Evolutionary conservation across 2,113 vertebrate genomes (phyloP).

Genomic region (Bambusicola thoracicus): DNA sequence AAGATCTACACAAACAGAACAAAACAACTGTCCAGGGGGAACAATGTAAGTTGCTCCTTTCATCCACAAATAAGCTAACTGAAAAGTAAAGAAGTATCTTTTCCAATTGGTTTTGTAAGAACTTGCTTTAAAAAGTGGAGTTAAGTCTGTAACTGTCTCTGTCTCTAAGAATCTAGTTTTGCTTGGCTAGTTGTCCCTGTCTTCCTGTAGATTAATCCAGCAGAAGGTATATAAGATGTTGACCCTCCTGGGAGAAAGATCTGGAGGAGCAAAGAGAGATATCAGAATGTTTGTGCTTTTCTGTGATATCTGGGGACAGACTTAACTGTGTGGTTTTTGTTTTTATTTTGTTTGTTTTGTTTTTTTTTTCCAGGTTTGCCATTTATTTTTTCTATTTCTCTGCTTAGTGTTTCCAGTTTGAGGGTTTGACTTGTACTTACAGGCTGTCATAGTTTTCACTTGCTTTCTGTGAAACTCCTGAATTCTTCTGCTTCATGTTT

Average conservation of each 20-base stretch:
- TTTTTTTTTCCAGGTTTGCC: neutral
- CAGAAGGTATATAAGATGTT: constrained; percentile 70
- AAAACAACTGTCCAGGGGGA: neutral
- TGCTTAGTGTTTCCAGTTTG: neutral
- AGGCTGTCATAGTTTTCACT: neutral
- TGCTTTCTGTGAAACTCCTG: neutral
- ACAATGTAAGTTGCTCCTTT: neutral
- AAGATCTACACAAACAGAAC: neutral
- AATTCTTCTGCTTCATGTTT: neutral
- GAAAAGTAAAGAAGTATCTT: neutral
- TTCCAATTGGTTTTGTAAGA: neutral
- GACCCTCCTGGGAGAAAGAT: constrained; percentile 58
- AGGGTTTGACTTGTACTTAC: neutral
- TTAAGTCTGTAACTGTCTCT: neutral
- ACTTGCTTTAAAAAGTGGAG: neutral
- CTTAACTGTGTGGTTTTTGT: constrained; percentile 8
- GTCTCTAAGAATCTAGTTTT: constrained; percentile 50
- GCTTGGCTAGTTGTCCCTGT: constrained; percentile 41
- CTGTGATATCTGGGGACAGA: neutral
- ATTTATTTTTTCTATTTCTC: neutral
- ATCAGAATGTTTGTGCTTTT: neutral
- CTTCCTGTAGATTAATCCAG: constrained; percentile 49
- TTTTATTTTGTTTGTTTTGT: too few species aligned
- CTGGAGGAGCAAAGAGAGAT: constrained; percentile 46
- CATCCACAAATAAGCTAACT: neutral